These are phyloP conservation scores for Sympetrum striolatum DNA, from an alignment of 2,888 invertebrate species.

Conservation along the genomic window DNA sequence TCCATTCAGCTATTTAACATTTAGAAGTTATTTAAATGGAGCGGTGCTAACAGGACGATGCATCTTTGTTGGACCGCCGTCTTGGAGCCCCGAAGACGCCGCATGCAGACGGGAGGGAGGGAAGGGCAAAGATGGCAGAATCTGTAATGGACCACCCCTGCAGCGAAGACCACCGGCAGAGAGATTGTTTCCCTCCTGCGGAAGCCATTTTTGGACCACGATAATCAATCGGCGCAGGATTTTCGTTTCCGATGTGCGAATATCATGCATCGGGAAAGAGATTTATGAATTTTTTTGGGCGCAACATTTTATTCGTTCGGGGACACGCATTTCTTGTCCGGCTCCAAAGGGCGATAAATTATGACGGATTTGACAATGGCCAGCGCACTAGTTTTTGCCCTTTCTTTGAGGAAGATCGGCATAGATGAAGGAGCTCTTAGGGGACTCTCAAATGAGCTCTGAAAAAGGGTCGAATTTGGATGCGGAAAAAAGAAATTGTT, in stretches of 20 bases:
- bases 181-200: constrained; percentile 16
- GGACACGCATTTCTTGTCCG: background rate
- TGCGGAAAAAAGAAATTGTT: no score
- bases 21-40: no score
- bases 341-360: background rate
- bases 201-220: constrained; percentile 9
- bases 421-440: no score
- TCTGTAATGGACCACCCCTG: constrained; percentile 38
- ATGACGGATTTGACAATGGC: background rate
- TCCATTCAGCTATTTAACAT: no score
- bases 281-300: background rate
- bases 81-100: no score
- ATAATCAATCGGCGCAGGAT: constrained; percentile 9
- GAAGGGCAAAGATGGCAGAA: background rate
- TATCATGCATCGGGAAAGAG: background rate
- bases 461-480: no score
- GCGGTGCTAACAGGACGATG: no score
- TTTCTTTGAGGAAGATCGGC: no score
- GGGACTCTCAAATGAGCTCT: no score
- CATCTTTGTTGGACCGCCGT: no score
- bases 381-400: no score
- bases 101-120: no score
- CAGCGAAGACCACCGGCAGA: constrained; percentile 8
- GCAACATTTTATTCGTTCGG: background rate
- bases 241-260: background rate